A percentile compares a stretch with the other conserved stretches of the same genome.
phyloP scores from a whole-genome alignment of 2,113 vertebrate genomes.

The Rynchops niger region DNA sequence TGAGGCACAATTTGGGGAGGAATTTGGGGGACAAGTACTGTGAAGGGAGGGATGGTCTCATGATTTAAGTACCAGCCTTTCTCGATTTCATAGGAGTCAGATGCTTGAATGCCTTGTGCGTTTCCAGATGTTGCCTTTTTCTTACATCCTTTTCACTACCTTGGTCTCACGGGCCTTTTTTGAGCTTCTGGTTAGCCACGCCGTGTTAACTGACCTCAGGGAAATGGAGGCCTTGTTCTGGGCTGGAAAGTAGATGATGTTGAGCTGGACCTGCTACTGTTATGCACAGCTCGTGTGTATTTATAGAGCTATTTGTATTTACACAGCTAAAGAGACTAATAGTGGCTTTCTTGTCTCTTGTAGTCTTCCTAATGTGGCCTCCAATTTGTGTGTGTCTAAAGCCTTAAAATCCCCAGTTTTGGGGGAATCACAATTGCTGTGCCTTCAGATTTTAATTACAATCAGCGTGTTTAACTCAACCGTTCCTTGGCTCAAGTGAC shows the following conservation, averaged over 20 bases:
- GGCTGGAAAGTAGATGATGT: neutral
- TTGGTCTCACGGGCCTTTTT: neutral
- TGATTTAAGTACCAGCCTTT: neutral
- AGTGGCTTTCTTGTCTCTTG: neutral
- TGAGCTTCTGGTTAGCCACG: neutral
- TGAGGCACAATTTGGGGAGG: neutral
- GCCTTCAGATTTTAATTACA: neutral
- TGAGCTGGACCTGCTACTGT: neutral
- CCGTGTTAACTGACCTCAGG: neutral
- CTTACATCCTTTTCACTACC: neutral
- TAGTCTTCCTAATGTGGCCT: neutral
- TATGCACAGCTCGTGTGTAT: neutral
- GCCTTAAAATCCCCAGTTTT: neutral
- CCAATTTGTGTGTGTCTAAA: neutral
- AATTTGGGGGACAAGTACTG: neutral
- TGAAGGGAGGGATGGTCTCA: neutral
- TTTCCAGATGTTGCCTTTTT: conserved; percentile 6
- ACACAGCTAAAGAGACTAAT: neutral
- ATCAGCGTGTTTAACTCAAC: neutral
- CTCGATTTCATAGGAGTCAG: neutral
- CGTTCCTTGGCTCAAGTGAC: neutral
- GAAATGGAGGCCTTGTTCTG: neutral
- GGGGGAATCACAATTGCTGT: neutral
- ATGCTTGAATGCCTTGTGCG: neutral
- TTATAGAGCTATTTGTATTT: neutral